Conservation (phyloP, 2,888 invertebrate species). For the Hirtodrosophila cameraria region DNA sequence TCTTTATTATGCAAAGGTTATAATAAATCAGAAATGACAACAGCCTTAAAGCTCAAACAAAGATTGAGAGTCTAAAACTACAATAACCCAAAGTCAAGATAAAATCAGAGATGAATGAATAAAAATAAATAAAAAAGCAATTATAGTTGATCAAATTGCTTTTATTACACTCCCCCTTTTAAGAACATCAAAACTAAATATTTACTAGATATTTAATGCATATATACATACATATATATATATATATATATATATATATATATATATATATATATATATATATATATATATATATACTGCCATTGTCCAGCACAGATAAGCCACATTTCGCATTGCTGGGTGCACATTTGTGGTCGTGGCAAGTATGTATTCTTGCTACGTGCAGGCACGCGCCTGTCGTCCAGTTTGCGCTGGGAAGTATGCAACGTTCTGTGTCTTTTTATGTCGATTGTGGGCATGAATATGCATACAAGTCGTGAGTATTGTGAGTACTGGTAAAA, state of each 20-base stretch:
- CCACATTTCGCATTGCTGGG: conserved; percentile 47
- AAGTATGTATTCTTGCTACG: conserved; percentile 22
- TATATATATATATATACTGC: not conserved
- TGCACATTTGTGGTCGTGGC: not conserved
- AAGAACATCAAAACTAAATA: no score
- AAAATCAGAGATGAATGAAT: not conserved
- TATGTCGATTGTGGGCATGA: conserved; percentile 8
- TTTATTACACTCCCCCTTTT: no score
- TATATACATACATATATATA: no score
- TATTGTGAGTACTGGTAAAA: conserved; percentile 51
- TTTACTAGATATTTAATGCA: no score
- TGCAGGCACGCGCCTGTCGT: conserved; percentile 30
- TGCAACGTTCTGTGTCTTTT: conserved; percentile 31
- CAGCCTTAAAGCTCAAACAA: no score
- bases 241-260: not conserved
- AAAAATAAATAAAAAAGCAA: not conserved
- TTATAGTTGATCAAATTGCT: no score
- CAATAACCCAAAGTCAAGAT: no score
- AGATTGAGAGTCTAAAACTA: no score
- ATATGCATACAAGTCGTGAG: conserved; percentile 9
- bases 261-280: not conserved
- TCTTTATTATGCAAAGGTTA: no score
- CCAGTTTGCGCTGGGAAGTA: conserved; percentile 27
- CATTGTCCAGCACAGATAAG: conserved; percentile 24
- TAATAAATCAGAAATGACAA: no score